These are phyloP conservation scores for Falco concolor DNA, from an alignment of 2,797 vertebrate genomes.

Conservation along the genomic window DNA sequence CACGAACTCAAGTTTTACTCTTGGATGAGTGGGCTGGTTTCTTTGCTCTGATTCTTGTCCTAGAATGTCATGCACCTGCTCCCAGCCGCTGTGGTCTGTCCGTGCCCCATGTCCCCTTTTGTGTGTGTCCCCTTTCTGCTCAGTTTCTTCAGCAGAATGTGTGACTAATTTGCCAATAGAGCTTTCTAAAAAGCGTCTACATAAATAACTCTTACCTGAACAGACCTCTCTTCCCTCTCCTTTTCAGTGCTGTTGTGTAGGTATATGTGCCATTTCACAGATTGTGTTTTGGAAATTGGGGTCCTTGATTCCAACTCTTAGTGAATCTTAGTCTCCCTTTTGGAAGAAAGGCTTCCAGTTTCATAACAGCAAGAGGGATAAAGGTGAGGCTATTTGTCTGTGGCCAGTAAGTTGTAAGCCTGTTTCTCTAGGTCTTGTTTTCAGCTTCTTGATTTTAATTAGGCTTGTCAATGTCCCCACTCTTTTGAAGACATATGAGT, in stretches of 20 bases:
- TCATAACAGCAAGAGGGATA: neutral
- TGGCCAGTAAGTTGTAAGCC: neutral
- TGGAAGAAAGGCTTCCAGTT: neutral
- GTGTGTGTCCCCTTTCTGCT: neutral
- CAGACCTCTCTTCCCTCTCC: neutral
- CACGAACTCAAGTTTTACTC: neutral
- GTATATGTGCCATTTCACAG: neutral
- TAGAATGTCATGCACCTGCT: neutral
- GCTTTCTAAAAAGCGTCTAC: neutral
- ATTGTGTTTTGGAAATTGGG: neutral
- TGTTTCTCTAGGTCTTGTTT: neutral
- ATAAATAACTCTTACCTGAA: neutral
- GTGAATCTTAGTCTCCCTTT: neutral
- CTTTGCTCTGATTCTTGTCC: constrained; percentile 45
- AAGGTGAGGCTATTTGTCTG: neutral
- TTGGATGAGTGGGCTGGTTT: neutral
- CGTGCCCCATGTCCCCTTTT: neutral
- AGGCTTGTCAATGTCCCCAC: neutral
- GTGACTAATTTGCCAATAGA: neutral
- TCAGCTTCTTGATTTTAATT: neutral
- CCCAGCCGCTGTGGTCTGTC: neutral
- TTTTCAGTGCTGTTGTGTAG: neutral
- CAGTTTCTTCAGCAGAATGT: neutral
- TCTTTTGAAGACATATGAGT: neutral
- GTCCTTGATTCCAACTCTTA: neutral